These are phyloP conservation scores for Sardinella longiceps DNA, from an alignment of 2,797 vertebrate species.

Conservation along the genomic window DNA sequence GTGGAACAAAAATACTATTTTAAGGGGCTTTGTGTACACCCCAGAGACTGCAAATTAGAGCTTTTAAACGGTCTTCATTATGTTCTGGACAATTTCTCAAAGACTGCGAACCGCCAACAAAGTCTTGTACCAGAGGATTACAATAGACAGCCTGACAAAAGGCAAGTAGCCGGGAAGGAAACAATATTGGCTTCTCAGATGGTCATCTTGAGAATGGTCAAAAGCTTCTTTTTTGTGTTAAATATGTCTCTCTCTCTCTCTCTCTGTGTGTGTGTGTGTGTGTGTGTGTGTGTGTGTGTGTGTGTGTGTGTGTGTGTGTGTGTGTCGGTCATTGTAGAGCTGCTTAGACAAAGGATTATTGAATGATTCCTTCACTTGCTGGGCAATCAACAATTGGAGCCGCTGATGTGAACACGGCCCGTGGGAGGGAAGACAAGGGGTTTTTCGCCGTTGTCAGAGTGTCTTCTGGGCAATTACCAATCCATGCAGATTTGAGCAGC, in stretches of 20 bases:
- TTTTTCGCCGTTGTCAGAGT: background rate
- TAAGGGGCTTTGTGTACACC: conserved; percentile 1
- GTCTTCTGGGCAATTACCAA: conserved; percentile 23
- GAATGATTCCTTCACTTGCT: conserved; percentile 67
- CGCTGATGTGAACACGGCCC: conserved; percentile 47
- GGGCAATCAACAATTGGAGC: conserved; percentile 59
- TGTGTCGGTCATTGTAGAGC: conserved; percentile 54
- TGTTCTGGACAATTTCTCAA: conserved; percentile 7
- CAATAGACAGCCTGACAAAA: conserved; percentile 14
- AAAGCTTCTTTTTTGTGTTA: conserved; percentile 37
- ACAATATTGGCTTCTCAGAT: background rate
- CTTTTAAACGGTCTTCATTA: background rate
- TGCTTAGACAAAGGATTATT: conserved; percentile 72
- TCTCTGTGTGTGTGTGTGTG: background rate
- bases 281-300: too few relatives aligned
- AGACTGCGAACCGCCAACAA: conserved; percentile 3
- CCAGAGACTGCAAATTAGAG: conserved; percentile 19
- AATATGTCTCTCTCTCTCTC: too few relatives aligned
- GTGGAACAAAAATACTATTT: background rate
- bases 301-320: conserved; percentile 44
- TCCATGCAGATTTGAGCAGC: background rate
- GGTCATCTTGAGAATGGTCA: conserved; percentile 28
- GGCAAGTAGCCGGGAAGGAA: conserved; percentile 7
- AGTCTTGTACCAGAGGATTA: conserved; percentile 1
- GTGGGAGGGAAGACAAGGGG: conserved; percentile 28